Evolutionary conservation across 92 coral and sea anemone species (phyloP).

Genomic region (Montipora capitata): DNA sequence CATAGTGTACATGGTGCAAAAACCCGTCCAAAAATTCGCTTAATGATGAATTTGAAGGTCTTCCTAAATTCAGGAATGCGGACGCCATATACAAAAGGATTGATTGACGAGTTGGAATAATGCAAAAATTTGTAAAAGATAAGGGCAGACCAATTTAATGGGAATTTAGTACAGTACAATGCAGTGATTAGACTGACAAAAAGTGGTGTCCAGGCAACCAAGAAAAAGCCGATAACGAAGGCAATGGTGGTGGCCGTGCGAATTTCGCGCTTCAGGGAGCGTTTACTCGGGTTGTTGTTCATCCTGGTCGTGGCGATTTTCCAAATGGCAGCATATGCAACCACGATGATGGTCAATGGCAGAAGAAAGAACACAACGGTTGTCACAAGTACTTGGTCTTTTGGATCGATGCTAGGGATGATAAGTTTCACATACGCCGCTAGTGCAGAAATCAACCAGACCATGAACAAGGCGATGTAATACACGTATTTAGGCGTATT

Average conservation of each 20-base stretch:
- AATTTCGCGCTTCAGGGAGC: constrained; percentile 84
- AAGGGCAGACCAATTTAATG: constrained; percentile 40
- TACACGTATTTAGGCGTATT: constrained; percentile 82
- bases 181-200: constrained; percentile 65
- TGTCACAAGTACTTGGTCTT: constrained; percentile 68
- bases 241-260: constrained; percentile 91
- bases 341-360: constrained; percentile 83
- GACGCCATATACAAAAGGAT: constrained; percentile 91
- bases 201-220: constrained; percentile 81
- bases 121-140: constrained; percentile 82
- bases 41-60: constrained; percentile 87
- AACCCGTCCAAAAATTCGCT: constrained; percentile 79
- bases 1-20: constrained; percentile 66
- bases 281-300: constrained; percentile 89
- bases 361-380: constrained; percentile 81
- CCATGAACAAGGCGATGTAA: constrained; percentile 81
- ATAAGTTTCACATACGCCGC: constrained; percentile 71
- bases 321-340: constrained; percentile 89
- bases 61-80: constrained; percentile 92
- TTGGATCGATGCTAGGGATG: constrained; percentile 39
- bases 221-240: constrained; percentile 89
- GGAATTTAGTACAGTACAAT: constrained; percentile 66
- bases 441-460: constrained; percentile 83
- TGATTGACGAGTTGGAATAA: constrained; percentile 87
- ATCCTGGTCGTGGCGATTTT: constrained; percentile 87